These are phyloP conservation scores for Heliothis virescens DNA, from an alignment of 1,140 invertebrate genomes.

Conservation along the genomic window DNA sequence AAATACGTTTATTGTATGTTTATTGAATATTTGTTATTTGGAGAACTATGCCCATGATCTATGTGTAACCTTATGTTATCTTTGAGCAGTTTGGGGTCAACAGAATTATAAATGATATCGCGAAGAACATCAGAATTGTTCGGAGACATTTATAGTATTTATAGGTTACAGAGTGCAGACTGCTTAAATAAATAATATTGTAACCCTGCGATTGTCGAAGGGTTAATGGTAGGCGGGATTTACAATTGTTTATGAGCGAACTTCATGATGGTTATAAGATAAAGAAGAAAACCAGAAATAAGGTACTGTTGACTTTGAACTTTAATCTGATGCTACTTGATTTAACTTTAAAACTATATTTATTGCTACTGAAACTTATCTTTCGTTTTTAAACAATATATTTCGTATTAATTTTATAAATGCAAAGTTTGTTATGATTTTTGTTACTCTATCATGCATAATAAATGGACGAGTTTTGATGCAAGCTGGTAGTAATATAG, in stretches of 20 bases:
- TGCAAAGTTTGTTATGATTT: too few species aligned
- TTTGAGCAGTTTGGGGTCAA: conserved; percentile 20
- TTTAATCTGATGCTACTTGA: too few species aligned
- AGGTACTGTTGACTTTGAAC: too few species aligned
- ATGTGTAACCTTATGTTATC: conserved; percentile 35
- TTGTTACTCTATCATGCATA: too few species aligned
- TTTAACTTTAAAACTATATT: too few species aligned
- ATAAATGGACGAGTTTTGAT: too few species aligned
- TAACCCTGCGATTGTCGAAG: conserved; percentile 32
- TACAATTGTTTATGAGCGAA: conserved; percentile 5
- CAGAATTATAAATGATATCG: conserved; percentile 38
- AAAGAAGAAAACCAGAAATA: too few species aligned
- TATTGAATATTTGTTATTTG: conserved; percentile 44
- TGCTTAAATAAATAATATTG: conserved; percentile 17
- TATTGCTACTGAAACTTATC: too few species aligned
- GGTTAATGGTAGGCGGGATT: conserved; percentile 12
- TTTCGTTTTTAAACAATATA: too few species aligned
- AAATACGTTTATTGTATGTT: conserved; percentile 42
- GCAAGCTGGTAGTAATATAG: too few species aligned
- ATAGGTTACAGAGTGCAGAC: conserved; percentile 5
- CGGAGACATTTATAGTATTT: conserved; percentile 30
- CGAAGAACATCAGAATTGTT: conserved; percentile 35
- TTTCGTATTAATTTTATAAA: too few species aligned
- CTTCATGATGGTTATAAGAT: neutral
- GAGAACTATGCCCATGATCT: conserved; percentile 41